Conservation (phyloP, 2,797 vertebrate species). For the Fringilla coelebs region DNA sequence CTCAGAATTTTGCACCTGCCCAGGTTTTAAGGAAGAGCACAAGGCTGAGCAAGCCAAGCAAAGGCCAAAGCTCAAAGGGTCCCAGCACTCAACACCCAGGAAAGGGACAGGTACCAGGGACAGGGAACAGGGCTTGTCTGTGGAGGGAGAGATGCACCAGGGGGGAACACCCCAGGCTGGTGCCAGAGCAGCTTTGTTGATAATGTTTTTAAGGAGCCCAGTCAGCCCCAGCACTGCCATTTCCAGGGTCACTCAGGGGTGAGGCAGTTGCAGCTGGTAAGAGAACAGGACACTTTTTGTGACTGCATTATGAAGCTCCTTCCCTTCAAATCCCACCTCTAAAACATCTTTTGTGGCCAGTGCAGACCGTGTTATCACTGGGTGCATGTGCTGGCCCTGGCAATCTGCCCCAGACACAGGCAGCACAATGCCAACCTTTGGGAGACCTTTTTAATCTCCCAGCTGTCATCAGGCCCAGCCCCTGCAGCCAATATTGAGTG, state of each 20-base stretch:
- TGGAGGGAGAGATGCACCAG: background rate
- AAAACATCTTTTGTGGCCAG: constrained; percentile 10
- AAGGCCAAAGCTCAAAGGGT: background rate
- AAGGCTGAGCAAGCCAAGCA: background rate
- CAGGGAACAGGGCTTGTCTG: background rate
- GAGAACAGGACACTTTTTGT: constrained; percentile 52
- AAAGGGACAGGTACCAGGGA: background rate
- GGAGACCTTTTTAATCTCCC: constrained; percentile 58
- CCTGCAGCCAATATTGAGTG: background rate
- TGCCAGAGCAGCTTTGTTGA: background rate
- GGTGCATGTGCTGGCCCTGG: constrained; percentile 25
- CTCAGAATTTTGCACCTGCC: rapidly evolving
- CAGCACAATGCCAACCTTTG: constrained; percentile 69
- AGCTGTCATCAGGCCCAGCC: constrained; percentile 55
- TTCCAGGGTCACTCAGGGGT: constrained; percentile 28
- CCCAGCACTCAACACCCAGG: background rate
- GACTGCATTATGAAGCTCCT: background rate
- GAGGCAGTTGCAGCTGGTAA: constrained; percentile 20
- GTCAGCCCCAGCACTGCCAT: background rate
- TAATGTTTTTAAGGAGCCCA: background rate
- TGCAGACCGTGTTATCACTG: background rate
- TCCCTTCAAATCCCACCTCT: constrained; percentile 2
- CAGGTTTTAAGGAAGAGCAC: background rate
- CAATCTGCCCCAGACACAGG: constrained; percentile 47
- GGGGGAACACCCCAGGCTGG: background rate